A percentile compares a stretch with the other conserved stretches of the same genome.
Evolutionary conservation across 2,888 invertebrate genomes (phyloP).

Genomic region (Helobdella robusta): DNA sequence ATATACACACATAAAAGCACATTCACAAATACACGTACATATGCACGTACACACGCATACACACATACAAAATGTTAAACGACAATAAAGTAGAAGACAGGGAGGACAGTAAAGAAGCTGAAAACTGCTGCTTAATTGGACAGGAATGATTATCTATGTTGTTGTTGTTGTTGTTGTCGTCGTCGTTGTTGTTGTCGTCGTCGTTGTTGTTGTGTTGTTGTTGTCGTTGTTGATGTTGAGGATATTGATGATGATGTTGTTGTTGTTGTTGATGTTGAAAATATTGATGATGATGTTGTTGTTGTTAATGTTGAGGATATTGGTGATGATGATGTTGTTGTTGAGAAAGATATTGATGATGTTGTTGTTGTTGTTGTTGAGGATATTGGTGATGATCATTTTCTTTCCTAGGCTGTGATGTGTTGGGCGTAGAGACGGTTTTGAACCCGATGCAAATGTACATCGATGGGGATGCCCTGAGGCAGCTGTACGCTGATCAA

Average conservation of each 20-base stretch:
- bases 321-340: neutral
- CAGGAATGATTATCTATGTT: too few species aligned
- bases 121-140: too few species aligned
- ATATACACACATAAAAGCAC: too few species aligned
- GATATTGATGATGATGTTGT: too few species aligned
- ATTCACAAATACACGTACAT: slow-evolving; percentile 7
- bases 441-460: slow-evolving; percentile 29
- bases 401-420: slow-evolving; percentile 4
- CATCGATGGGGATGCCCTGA: neutral
- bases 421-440: slow-evolving; percentile 26
- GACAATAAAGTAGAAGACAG: neutral
- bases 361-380: neutral
- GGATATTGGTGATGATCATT: slow-evolving; percentile 34
- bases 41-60: too few species aligned
- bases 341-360: neutral
- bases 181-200: too few species aligned
- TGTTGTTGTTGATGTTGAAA: too few species aligned
- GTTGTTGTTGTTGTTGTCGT: too few species aligned
- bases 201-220: too few species aligned
- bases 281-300: neutral
- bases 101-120: too few species aligned
- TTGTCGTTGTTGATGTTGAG: too few species aligned
- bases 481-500: slow-evolving; percentile 16
- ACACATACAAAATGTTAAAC: neutral
- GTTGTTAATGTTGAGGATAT: neutral